Evolutionary conservation across 2,797 vertebrate genomes (phyloP).

Genomic region (Luscinia luscinia): DNA sequence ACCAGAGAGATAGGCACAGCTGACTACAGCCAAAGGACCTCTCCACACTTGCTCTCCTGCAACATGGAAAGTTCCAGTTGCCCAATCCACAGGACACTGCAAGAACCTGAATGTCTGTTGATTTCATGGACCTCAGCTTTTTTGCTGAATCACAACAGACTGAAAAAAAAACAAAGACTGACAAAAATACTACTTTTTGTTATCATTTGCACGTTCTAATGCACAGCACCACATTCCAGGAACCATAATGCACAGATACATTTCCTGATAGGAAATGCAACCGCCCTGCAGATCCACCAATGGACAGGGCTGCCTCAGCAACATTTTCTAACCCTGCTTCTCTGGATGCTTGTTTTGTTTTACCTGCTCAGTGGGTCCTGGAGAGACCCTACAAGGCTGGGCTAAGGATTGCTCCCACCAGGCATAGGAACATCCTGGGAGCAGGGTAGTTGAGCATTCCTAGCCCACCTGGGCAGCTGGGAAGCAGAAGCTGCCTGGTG

Average conservation of each 20-base stretch:
- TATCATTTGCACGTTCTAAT: constrained; percentile 16
- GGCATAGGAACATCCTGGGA: fast-evolving
- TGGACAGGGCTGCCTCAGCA: not conserved
- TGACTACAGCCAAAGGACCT: not conserved
- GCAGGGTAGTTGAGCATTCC: fast-evolving
- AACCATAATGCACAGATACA: not conserved
- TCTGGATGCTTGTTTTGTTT: not conserved
- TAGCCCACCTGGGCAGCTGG: fast-evolving
- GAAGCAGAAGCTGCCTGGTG: not conserved
- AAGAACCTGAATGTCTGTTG: constrained; percentile 4
- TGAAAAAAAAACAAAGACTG: not conserved
- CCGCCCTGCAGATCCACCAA: not conserved
- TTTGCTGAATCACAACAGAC: constrained; percentile 11
- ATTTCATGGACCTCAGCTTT: not conserved
- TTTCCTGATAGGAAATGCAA: constrained; percentile 57
- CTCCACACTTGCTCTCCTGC: not conserved
- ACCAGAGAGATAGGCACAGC: not conserved
- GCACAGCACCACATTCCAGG: not conserved
- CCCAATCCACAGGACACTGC: not conserved
- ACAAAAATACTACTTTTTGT: constrained; percentile 52
- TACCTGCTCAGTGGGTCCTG: fast-evolving
- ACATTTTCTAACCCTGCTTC: not conserved
- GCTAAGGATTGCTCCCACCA: not conserved
- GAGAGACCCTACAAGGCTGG: not conserved
- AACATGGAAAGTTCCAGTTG: not conserved